Evolutionary conservation across 2,888 invertebrate species (phyloP), one percentile per base, ranked within the genome.

Genomic region (Cephus sareptanus): DNA sequence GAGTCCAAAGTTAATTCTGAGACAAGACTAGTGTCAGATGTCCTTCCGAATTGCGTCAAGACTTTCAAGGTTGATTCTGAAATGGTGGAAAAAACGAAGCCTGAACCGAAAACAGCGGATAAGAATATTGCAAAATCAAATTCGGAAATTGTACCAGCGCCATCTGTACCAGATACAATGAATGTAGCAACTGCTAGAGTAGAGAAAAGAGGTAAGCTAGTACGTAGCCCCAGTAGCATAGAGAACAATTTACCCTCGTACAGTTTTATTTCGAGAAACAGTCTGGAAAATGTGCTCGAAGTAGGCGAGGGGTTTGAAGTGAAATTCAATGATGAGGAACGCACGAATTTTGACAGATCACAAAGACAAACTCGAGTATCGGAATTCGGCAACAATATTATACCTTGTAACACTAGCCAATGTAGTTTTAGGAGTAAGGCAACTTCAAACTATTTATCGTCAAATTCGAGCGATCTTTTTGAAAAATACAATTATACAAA

Each of bases 171-270:
- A 3, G 70, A 77, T 34, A 75, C 79, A 69, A 73, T 70, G 4
- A 81, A 79, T 34, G 85, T 89, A 88, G 88, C 88, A 77, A 68
- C 83, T 81, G 87, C 87, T 89, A 89, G 88, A 88, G 84, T 87
- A 82, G 85, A 80, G 31, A 88, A 88, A 76, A 85, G 86, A 91
- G 91, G 91, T 91, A 91, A 91, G 91, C 89, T 91, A 88, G 89
- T 83, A 76, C 86, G 84, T 79, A 87, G 84, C 80, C 71, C 77
- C 11, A 79, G 83, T 79, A 87, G 86, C 37, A 78, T 86, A 33
- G 82, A 86, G 1, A 80, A 87, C 77, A 77, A 85, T 74, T n/a
- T 40, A 1, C 77, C 81, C n/a, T 83, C 87, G 74, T 88, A 85
- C 70, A 90, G 89, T 83, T 89, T 89, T 74, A 77, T 87, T 2